These are phyloP conservation scores for Tautogolabrus adspersus DNA, from an alignment of 2,113 vertebrate species.

Conservation along the genomic window DNA sequence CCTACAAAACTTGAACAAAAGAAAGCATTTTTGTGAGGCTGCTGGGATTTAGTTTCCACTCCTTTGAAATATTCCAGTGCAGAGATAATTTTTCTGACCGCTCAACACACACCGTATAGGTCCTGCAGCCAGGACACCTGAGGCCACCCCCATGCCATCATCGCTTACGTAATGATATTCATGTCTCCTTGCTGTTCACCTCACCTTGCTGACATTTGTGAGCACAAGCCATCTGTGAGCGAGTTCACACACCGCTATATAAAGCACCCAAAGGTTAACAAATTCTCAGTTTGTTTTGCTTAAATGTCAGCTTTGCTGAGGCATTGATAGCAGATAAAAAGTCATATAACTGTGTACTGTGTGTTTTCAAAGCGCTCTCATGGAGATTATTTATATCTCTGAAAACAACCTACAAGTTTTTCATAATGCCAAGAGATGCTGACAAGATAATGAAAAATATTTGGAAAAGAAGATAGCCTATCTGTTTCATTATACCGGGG, in stretches of 20 bases:
- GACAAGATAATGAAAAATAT: neutral
- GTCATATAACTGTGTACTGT: neutral
- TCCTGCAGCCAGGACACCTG: constrained; percentile 55
- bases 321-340: constrained; percentile 29
- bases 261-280: constrained; percentile 65
- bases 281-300: constrained; percentile 46
- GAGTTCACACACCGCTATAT: constrained; percentile 30
- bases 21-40: constrained; percentile 9
- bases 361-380: constrained; percentile 3
- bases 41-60: constrained; percentile 25
- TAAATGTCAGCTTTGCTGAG: constrained; percentile 62
- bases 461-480: neutral
- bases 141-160: constrained; percentile 51
- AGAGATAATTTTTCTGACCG: constrained; percentile 14
- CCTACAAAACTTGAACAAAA: constrained; percentile 20
- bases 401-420: neutral
- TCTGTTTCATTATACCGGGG: neutral
- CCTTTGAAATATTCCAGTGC: constrained; percentile 2
- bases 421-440: neutral
- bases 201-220: constrained; percentile 70
- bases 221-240: constrained; percentile 68
- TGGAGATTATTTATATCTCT: constrained; percentile 6
- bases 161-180: constrained; percentile 66
- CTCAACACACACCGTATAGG: neutral
- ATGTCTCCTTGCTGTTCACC: constrained; percentile 60